phyloP scores from a whole-genome alignment of 2,113 vertebrate genomes.

The Arenaria interpres region DNA sequence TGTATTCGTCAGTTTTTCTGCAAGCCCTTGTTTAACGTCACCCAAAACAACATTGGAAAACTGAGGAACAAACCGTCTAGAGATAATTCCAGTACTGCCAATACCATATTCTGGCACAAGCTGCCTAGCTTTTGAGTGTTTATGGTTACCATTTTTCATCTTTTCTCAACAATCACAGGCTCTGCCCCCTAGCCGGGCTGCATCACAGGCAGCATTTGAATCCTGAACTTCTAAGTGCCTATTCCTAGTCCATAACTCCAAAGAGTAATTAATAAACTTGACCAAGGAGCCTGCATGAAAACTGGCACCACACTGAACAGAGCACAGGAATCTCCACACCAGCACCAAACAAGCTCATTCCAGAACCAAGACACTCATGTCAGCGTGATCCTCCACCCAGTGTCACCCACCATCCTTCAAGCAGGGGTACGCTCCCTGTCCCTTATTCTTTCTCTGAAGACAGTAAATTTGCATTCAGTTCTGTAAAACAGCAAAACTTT shows the following conservation, averaged over 20 bases:
- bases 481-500: not conserved
- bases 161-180: not conserved
- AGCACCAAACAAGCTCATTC: not conserved
- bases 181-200: not conserved
- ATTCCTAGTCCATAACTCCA: not conserved
- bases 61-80: not conserved
- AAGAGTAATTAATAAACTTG: not conserved
- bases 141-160: not conserved
- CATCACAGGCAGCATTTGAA: not conserved
- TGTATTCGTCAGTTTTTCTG: not conserved
- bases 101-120: not conserved
- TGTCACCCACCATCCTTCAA: not conserved
- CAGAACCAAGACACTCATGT: not conserved
- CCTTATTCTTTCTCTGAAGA: not conserved
- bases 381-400: not conserved
- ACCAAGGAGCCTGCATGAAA: not conserved
- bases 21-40: not conserved
- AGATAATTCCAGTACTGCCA: not conserved
- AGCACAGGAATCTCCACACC: not conserved
- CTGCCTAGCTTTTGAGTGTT: not conserved
- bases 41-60: not conserved
- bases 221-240: not conserved
- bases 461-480: not conserved
- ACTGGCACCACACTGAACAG: not conserved
- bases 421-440: not conserved